phyloP scores from a whole-genome alignment of 2,113 vertebrate species.

The Reinhardtius hippoglossoides region DNA sequence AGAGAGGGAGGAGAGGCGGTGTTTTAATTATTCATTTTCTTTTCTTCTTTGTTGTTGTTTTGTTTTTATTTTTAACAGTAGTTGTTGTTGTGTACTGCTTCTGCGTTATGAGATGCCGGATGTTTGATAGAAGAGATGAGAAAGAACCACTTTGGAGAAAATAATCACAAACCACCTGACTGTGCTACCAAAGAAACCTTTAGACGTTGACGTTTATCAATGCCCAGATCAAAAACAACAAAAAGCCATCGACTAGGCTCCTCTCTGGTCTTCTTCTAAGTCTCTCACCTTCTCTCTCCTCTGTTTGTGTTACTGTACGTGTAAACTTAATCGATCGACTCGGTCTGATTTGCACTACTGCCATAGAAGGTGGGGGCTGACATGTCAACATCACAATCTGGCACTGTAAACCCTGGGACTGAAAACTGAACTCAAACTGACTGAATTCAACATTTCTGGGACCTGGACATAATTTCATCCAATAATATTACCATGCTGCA shows the following conservation, averaged over 20 bases:
- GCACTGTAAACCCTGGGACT: slow-evolving; percentile 35
- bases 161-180: slow-evolving; percentile 86
- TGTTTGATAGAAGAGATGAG: slow-evolving; percentile 67
- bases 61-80: slow-evolving; percentile 64
- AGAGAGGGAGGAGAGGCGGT: slow-evolving; percentile 67
- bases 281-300: slow-evolving; percentile 50
- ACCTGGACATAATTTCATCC: neutral
- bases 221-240: slow-evolving; percentile 29
- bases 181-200: slow-evolving; percentile 95
- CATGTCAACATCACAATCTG: slow-evolving; percentile 34
- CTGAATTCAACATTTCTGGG: too few species aligned
- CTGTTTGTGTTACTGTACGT: slow-evolving; percentile 35
- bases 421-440: slow-evolving; percentile 13
- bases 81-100: slow-evolving; percentile 81
- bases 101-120: slow-evolving; percentile 82
- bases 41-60: slow-evolving; percentile 37
- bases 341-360: slow-evolving; percentile 59
- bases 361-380: slow-evolving; percentile 24
- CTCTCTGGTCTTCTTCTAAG: slow-evolving; percentile 37
- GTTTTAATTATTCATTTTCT: slow-evolving; percentile 68
- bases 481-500: neutral
- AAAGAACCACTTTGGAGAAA: slow-evolving; percentile 66
- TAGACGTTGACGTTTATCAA: slow-evolving; percentile 83
- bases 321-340: slow-evolving; percentile 15
- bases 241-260: slow-evolving; percentile 39